phyloP scores from a whole-genome alignment of 2,113 vertebrate genomes.

The human (Homo sapiens) region DNA sequence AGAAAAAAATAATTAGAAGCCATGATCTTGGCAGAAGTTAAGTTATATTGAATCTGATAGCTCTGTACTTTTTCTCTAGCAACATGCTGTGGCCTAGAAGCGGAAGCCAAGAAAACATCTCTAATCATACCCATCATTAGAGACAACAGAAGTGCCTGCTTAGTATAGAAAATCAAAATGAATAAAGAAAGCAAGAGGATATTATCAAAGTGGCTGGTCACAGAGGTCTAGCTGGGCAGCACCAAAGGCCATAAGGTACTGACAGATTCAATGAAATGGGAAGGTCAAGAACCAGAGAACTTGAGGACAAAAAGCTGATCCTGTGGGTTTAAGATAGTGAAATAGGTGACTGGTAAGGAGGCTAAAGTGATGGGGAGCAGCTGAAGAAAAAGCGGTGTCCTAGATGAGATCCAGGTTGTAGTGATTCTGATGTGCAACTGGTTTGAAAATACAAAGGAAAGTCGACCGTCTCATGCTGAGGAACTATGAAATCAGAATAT shows the following conservation, averaged over 20 bases:
- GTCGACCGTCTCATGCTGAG: slow-evolving; percentile 7
- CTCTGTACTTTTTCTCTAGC: slow-evolving; percentile 36
- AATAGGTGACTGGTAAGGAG: background rate
- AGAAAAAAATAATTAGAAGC: background rate
- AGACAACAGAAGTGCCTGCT: background rate
- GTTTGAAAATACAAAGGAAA: slow-evolving; percentile 52
- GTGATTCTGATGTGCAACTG: background rate
- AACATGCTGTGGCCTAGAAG: slow-evolving; percentile 24
- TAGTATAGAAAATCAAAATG: background rate
- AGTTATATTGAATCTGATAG: background rate
- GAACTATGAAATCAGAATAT: slow-evolving; percentile 22
- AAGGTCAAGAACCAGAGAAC: background rate
- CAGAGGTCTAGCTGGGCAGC: background rate
- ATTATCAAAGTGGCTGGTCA: background rate
- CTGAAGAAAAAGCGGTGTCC: background rate
- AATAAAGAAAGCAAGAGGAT: slow-evolving; percentile 1
- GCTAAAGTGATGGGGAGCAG: background rate
- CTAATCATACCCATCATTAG: too few relatives aligned
- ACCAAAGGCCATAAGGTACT: background rate
- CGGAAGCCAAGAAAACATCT: background rate
- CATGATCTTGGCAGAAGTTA: slow-evolving; percentile 19
- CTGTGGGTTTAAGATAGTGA: background rate
- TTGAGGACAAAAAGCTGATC: slow-evolving; percentile 4
- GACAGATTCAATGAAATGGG: background rate
- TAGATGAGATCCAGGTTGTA: background rate